phyloP scores from a whole-genome alignment of 2,888 invertebrate species.

The Metopia argyrocephala region DNA sequence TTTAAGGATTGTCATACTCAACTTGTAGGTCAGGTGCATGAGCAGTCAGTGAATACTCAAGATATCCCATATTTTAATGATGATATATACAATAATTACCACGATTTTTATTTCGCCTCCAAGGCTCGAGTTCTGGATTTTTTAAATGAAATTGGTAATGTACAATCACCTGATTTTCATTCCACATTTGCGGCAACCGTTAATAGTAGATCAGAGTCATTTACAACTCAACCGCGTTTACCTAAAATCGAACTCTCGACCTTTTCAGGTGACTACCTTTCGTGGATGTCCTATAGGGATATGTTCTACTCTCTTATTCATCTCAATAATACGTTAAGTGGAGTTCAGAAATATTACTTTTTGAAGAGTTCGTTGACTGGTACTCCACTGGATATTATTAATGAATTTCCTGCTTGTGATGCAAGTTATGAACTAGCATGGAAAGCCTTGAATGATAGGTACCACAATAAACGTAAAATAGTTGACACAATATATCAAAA shows the following conservation, averaged over 20 bases:
- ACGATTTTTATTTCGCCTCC: background rate
- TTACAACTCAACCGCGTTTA: constrained; percentile 17
- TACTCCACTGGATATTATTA: constrained; percentile 1
- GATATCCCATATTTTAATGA: background rate
- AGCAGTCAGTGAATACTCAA: background rate
- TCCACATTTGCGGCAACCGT: background rate
- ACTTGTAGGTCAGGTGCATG: background rate
- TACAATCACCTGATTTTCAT: background rate
- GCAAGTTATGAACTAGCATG: constrained; percentile 13
- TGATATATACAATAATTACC: background rate
- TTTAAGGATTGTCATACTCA: background rate
- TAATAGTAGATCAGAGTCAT: constrained; percentile 21
- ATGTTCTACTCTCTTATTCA: constrained; percentile 41
- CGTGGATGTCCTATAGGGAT: constrained; percentile 33
- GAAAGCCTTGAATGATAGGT: background rate
- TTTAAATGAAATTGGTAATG: background rate
- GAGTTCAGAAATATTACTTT: constrained; percentile 32
- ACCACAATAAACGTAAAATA: constrained; percentile 26
- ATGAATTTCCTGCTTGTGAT: constrained; percentile 23
- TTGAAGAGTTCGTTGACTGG: constrained; percentile 2
- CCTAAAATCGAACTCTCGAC: constrained; percentile 31
- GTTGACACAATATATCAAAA: constrained; percentile 11
- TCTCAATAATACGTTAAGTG: constrained; percentile 15
- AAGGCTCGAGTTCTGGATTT: constrained; percentile 2
- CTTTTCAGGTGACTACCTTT: constrained; percentile 32